Percentiles rank a stretch among this genome's conserved stretches.
phyloP scores from a whole-genome alignment of 2,113 vertebrate genomes.

The Muscicapa adusta region DNA sequence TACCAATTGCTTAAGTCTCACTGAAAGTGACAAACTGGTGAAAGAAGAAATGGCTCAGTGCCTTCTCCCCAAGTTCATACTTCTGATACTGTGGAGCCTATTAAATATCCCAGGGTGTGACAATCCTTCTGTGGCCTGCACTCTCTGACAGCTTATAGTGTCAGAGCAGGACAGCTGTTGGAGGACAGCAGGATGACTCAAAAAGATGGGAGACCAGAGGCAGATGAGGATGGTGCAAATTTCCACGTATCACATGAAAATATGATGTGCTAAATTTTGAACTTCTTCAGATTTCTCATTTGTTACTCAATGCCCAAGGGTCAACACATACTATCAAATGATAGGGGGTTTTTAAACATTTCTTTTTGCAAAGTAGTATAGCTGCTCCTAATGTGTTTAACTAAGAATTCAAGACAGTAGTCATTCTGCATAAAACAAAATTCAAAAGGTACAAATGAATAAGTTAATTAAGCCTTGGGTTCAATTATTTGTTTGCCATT shows the following conservation, averaged over 20 bases:
- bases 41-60: not conserved
- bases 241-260: not conserved
- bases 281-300: not conserved
- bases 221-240: not conserved
- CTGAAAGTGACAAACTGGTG: not conserved
- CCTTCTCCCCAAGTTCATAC: not conserved
- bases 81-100: not conserved
- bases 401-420: not conserved
- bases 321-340: not conserved
- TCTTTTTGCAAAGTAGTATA: not conserved
- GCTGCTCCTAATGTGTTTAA: not conserved
- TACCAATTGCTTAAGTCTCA: not conserved
- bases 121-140: not conserved
- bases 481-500: constrained; percentile 8
- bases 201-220: not conserved
- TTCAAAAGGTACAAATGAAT: not conserved
- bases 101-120: not conserved
- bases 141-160: not conserved
- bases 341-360: not conserved
- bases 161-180: not conserved
- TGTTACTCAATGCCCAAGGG: not conserved
- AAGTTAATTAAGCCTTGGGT: not conserved
- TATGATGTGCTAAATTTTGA: not conserved
- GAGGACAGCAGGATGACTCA: not conserved
- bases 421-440: not conserved